These are phyloP conservation scores for Zosterops hypoxanthus DNA, from an alignment of 2,113 vertebrate species.

Conservation along the genomic window DNA sequence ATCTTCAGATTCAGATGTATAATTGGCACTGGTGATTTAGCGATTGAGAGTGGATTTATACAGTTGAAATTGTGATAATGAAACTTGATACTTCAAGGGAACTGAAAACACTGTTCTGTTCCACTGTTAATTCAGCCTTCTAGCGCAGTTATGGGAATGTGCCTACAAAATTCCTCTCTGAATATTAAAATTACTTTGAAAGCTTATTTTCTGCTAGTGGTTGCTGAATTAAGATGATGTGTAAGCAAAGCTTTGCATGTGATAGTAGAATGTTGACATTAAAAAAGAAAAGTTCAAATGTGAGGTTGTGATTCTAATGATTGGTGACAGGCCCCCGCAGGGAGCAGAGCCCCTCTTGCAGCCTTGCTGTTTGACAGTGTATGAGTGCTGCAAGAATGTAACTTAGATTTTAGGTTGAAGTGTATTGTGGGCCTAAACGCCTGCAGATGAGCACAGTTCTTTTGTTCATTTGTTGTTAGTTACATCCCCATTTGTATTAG, in stretches of 20 bases:
- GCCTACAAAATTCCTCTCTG: neutral
- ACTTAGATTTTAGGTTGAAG: neutral
- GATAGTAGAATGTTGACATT: neutral
- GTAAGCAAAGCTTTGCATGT: neutral
- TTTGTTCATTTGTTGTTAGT: conserved; percentile 41
- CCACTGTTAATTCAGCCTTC: neutral
- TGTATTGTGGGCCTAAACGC: neutral
- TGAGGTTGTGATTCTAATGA: neutral
- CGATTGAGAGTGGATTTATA: neutral
- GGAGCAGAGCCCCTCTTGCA: neutral
- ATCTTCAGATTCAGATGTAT: neutral
- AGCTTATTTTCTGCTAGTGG: neutral
- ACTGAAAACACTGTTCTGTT: neutral
- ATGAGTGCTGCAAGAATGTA: neutral
- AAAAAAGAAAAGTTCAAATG: neutral
- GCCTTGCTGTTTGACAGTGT: neutral
- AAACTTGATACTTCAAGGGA: neutral
- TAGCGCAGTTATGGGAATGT: neutral
- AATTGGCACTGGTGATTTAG: neutral
- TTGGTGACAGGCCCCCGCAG: rapidly evolving
- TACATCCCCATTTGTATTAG: conserved; percentile 31
- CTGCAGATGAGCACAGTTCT: conserved; percentile 21
- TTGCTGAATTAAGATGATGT: neutral
- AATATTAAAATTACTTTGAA: neutral
- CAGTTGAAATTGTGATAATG: neutral